A percentile compares a stretch with the other conserved stretches of the same genome.
phyloP scores from a whole-genome alignment of 2,797 vertebrate genomes.

The Xerus rutilus region DNA sequence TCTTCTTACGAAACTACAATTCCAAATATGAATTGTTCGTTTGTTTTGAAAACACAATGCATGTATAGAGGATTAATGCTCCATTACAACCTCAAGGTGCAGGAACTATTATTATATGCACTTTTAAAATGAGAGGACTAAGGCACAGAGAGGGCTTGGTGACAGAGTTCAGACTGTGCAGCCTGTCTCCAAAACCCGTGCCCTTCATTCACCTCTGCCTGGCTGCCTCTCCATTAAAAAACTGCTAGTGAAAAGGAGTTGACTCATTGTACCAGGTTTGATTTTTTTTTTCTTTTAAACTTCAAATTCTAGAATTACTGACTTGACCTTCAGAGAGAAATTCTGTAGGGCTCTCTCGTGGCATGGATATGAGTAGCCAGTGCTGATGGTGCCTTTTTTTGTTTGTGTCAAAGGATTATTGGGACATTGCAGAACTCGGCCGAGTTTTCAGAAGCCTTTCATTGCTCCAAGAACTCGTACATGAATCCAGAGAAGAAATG shows the following conservation, averaged over 20 bases:
- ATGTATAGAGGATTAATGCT: background rate
- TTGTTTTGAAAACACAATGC: background rate
- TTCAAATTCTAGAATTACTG: background rate
- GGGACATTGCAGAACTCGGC: slow-evolving; percentile 97
- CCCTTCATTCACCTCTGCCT: background rate
- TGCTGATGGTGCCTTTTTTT: slow-evolving; percentile 1
- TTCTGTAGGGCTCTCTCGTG: background rate
- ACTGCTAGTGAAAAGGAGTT: background rate
- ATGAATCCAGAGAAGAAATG: slow-evolving; percentile 95
- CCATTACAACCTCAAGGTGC: background rate
- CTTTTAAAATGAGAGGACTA: background rate
- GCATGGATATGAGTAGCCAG: background rate
- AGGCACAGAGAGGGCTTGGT: background rate
- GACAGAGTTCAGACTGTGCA: background rate
- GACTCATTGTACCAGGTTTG: background rate
- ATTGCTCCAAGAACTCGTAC: slow-evolving; percentile 90
- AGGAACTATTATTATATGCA: background rate
- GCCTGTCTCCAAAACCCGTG: background rate
- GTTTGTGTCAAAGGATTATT: slow-evolving; percentile 92
- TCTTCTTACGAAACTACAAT: background rate
- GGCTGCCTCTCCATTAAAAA: background rate
- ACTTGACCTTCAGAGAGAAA: background rate
- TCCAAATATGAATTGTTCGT: slow-evolving; percentile 21
- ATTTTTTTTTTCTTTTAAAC: background rate
- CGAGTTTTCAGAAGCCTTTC: slow-evolving; percentile 96